Evolutionary conservation across 1,140 invertebrate genomes (phyloP), one percentile per base, ranked within the genome.

Genomic region (Drosophila ficusphila): DNA sequence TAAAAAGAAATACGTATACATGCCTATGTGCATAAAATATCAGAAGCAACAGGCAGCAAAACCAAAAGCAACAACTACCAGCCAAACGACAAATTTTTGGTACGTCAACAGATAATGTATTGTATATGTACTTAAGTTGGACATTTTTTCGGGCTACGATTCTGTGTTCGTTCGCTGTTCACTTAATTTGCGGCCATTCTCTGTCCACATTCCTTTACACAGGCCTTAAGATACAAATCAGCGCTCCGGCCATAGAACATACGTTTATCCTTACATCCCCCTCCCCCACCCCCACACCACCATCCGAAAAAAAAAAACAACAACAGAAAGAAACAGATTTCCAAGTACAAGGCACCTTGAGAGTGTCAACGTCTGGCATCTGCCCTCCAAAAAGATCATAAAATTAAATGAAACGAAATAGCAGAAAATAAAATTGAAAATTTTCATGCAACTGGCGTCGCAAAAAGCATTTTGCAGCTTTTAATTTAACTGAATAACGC

Each of bases 61-160:
- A 60, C 42, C 76, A 79, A 64, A 61, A 60, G 49, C 76, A 79
- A 54, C 76, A 72, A 49, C 60, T 61, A 64, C 54, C 68, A 70
- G 39, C 76, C 33, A 65, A 79, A 33, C 76, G 47, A 41, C 47
- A 74, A 46, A 47, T 60, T 58, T 68, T 81, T 61, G 79, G 81
- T 86, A 86, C 82, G 81, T 86, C 82, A 88, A 86, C 61, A 86
- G 82, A 76, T 86, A 76, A 86, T 86, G 68, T 77, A 69, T 77
- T 82, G 53, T 54, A 79, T 76, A 79, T 79, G 53, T 71, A 71
- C 33, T 48, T 42, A 53, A 27, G 33, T 67, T 41, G 62, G 62
- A 67, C 61, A 23, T 51, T 27, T 57, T 64, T 61, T n/a, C n/a
- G 16, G 60, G 54, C 14, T 4, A 1, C 48, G 48, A 53, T 53